Evolutionary conservation across 2,888 invertebrate species (phyloP), one percentile per base, ranked within the genome.

Genomic region (Blera fallax): DNA sequence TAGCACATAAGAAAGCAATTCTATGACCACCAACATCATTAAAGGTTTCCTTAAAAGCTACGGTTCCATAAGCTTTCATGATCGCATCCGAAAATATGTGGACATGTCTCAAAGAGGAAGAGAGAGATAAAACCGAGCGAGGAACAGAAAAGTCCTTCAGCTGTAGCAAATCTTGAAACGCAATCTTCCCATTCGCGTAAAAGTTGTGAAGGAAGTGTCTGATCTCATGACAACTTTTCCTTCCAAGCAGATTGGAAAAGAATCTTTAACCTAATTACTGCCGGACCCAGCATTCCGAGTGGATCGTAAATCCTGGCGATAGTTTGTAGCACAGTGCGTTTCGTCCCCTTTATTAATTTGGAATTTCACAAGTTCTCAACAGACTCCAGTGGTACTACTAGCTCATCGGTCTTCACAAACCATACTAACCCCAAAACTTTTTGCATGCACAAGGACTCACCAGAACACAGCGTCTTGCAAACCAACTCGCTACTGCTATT

Each of bases 1-100:
- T 79, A n/a, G n/a, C n/a, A n/a, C n/a, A 79, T 21, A 78, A 29
- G 3, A 76, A 76, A 16, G 24, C 24, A 24, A 24, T 24, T 4
- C 24, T 24, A 24, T 24, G 24, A 24, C 4, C 24, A 24, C 40
- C 34, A 34, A 34, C 10, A 34, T 34, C 34, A 2, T 34, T 34
- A 10, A 34, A 11, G 7, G 6, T 16, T 58, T 67, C 34, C 8
- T 48, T 65, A 11, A n/a, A 74, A 18, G 65, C 43, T 2, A 74
- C 67, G 3, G 32, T 43, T n/a, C 40, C 69, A 50, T 69, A 77
- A 8, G 69, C 60, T n/a, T 69, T 69, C 34, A 52, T 32, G 43
- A 60, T 78, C 11, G 54, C 54, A 70, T 70, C 62, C 21, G 54
- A 52, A 52, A 70, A 70, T 24, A 62, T 78, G 24, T 45, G 54